Base-by-base conservation (phyloP, 2,113 vertebrate genomes). In the Phodopus roborovskii region DNA sequence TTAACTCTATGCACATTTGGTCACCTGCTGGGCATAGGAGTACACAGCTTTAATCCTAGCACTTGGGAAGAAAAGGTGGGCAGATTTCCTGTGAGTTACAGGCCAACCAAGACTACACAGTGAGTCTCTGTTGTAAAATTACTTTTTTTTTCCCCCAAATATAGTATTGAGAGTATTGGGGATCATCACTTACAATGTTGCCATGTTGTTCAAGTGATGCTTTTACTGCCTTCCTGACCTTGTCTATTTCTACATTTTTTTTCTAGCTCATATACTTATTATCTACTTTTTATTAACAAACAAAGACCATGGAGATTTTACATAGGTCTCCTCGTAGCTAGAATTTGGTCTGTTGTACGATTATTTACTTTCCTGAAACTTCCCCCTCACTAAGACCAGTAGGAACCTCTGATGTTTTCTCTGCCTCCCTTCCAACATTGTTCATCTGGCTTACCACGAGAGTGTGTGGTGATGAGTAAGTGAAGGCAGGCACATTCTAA, bases 161-260 rank as follows among this genome's bases (percentile, higher is more conserved):
- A 33, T 11, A 90, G 45, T 77, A 33, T 22, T 33, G 6, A 45
- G 19, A 78, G 56, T 58, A 17, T 30, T 73, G 5, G 81, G 22
- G 36, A 33, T 48, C 89, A 74, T 83, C 71, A 42, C 7, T 68
- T 82, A n/a, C 19, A 87, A 50, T 53, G 50, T 48, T 82, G 22
- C 17, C 6, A 4, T 45, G 11, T 4, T 82, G 20, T 39, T 62
- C 68, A 13, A 75, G 60, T 75, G 45, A 17, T 93, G 2, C 30
- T 26, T 50, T 90, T 62, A 71, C 17, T 92, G n/a, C 66, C 95
- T 98, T 97, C 70, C 85, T 85, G 17, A 75, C 50, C 60, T 85
- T 33, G 60, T 20, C 95, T 98, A 0, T 95, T 96, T 97, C 97
- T 98, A 84, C 60, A 13, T 64, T 81, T 94, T 22, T 84, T 97